These are phyloP conservation scores for Dryobota labecula DNA, from an alignment of 2,888 invertebrate species.

Conservation along the genomic window DNA sequence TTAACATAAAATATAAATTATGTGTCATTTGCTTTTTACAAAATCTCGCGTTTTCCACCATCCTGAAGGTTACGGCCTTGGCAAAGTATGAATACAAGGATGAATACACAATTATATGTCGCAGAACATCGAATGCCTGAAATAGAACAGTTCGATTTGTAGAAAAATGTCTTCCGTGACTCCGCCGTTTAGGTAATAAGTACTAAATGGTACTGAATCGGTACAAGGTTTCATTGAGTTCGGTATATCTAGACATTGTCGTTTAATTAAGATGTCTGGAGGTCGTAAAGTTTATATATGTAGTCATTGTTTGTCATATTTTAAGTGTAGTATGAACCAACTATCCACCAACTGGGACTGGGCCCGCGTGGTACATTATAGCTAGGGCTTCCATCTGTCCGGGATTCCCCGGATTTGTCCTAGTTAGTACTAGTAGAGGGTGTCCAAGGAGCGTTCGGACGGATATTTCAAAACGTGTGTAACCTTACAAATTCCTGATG, in stretches of 20 bases:
- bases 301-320: slow-evolving; percentile 7
- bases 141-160: slow-evolving; percentile 54
- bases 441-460: no score
- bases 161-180: slow-evolving; percentile 62
- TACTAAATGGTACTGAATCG: slow-evolving; percentile 44
- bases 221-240: slow-evolving; percentile 42
- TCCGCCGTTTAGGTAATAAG: slow-evolving; percentile 46
- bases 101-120: slow-evolving; percentile 49
- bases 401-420: no score
- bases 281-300: neutral
- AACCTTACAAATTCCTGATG: no score
- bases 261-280: slow-evolving; percentile 28
- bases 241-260: slow-evolving; percentile 25
- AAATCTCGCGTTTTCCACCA: slow-evolving; percentile 30
- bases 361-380: no score
- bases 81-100: slow-evolving; percentile 39
- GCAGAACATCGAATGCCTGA: slow-evolving; percentile 47
- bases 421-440: no score
- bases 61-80: slow-evolving; percentile 45
- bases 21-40: slow-evolving; percentile 29
- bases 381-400: no score
- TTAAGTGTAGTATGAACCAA: neutral
- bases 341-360: no score
- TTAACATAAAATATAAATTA: slow-evolving; percentile 51
- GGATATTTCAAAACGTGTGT: no score